These are phyloP conservation scores for Cheilosia impressa DNA, from an alignment of 2,888 invertebrate species.

Conservation along the genomic window DNA sequence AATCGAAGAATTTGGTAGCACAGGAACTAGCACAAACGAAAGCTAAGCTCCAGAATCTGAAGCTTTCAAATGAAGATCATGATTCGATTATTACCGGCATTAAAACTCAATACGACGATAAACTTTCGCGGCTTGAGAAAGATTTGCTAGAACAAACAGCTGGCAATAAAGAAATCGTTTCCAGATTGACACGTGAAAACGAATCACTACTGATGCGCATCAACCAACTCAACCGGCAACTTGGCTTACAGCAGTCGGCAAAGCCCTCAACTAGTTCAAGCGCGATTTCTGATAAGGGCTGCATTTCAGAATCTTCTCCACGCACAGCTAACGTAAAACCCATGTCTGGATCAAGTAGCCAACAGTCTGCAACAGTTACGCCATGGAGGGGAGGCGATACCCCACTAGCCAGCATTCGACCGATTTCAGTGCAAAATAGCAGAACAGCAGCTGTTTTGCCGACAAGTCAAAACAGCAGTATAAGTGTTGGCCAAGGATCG, in stretches of 20 bases:
- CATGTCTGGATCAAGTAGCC: slow-evolving; percentile 89
- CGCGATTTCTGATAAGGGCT: slow-evolving; percentile 85
- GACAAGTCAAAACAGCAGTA: slow-evolving; percentile 85
- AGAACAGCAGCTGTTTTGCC: slow-evolving; percentile 91
- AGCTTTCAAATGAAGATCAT: slow-evolving; percentile 86
- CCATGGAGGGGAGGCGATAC: slow-evolving; percentile 91
- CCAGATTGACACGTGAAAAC: slow-evolving; percentile 85
- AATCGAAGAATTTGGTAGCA: slow-evolving; percentile 87
- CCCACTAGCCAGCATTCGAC: slow-evolving; percentile 95
- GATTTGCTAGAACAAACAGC: slow-evolving; percentile 88
- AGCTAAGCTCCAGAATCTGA: slow-evolving; percentile 84
- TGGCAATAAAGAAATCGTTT: slow-evolving; percentile 85
- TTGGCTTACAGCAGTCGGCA: slow-evolving; percentile 86
- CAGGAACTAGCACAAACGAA: slow-evolving; percentile 86
- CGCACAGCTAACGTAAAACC: slow-evolving; percentile 97
- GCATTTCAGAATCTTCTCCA: slow-evolving; percentile 85
- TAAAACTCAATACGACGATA: slow-evolving; percentile 89
- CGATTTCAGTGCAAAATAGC: slow-evolving; percentile 90
- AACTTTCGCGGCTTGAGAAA: slow-evolving; percentile 89
- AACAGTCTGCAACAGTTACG: slow-evolving; percentile 85
- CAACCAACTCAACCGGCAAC: slow-evolving; percentile 88
- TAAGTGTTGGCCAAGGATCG: slow-evolving; percentile 82
- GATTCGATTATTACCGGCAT: slow-evolving; percentile 86
- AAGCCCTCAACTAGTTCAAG: slow-evolving; percentile 89
- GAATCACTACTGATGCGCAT: slow-evolving; percentile 90